Percentiles rank a stretch among this genome's conserved stretches.
Conservation (phyloP, 2,113 vertebrate genomes). For the Apistogramma diplotaenia region DNA sequence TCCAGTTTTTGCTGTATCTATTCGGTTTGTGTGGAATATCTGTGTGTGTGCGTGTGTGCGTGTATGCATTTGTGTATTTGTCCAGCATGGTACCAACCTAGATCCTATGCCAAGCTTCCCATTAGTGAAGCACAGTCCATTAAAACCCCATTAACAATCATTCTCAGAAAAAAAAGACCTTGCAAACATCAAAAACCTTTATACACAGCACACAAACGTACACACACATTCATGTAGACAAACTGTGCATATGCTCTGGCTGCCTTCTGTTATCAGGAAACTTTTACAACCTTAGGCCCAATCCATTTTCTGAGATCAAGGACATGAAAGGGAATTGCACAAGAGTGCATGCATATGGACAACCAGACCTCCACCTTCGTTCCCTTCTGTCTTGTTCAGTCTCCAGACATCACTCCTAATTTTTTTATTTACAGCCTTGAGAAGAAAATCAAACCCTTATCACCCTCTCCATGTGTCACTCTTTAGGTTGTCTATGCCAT, state of each 20-base stretch:
- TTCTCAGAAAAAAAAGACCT: slow-evolving; percentile 25
- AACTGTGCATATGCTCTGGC: neutral
- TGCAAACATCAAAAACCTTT: slow-evolving; percentile 23
- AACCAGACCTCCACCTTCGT: slow-evolving; percentile 13
- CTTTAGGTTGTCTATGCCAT: slow-evolving; percentile 79
- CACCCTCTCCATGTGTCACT: neutral
- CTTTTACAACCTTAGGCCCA: slow-evolving; percentile 16
- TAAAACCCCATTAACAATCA: slow-evolving; percentile 66
- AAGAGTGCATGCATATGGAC: slow-evolving; percentile 20
- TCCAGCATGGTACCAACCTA: slow-evolving; percentile 48
- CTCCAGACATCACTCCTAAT: neutral
- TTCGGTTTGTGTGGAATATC: slow-evolving; percentile 19
- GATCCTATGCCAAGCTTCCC: slow-evolving; percentile 65
- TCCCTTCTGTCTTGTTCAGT: neutral
- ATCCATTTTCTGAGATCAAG: slow-evolving; percentile 40
- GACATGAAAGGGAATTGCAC: slow-evolving; percentile 21
- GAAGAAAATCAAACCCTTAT: neutral
- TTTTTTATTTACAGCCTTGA: neutral
- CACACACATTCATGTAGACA: slow-evolving; percentile 18
- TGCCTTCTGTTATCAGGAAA: slow-evolving; percentile 31
- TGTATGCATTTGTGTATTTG: slow-evolving; percentile 23
- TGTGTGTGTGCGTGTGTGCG: neutral
- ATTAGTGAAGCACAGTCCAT: slow-evolving; percentile 68
- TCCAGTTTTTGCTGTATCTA: slow-evolving; percentile 61
- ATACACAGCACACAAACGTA: neutral